phyloP scores from a whole-genome alignment of 2,113 vertebrate species.

The Geococcyx californianus region DNA sequence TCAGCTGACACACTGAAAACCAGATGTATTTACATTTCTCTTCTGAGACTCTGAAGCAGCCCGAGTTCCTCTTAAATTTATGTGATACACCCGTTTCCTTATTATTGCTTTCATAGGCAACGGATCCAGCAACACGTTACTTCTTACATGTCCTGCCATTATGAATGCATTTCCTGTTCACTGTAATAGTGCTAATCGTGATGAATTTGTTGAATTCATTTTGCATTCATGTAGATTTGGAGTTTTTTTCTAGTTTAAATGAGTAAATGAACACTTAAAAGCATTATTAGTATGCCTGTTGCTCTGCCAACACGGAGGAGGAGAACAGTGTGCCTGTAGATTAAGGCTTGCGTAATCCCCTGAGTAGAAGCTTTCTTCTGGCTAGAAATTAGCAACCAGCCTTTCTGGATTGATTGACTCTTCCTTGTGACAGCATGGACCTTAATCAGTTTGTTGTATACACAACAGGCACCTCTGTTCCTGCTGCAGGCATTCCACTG shows the following conservation, averaged over 20 bases:
- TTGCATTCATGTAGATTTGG: constrained; percentile 60
- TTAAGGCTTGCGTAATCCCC: neutral
- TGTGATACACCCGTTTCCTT: constrained; percentile 36
- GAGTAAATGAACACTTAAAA: constrained; percentile 62
- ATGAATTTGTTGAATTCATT: constrained; percentile 71
- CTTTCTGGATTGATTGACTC: constrained; percentile 17
- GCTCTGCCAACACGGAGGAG: constrained; percentile 11
- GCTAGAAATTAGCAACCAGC: constrained; percentile 48
- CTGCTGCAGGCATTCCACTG: neutral
- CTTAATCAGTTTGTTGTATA: constrained; percentile 42
- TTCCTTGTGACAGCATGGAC: constrained; percentile 33
- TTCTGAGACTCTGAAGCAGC: constrained; percentile 16
- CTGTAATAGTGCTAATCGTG: constrained; percentile 39
- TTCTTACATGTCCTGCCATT: constrained; percentile 64
- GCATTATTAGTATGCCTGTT: neutral
- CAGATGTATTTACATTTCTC: neutral
- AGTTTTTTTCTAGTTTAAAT: constrained; percentile 57
- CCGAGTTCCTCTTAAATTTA: constrained; percentile 36
- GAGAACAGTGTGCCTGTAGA: neutral
- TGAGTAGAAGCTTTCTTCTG: neutral
- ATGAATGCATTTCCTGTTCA: constrained; percentile 60
- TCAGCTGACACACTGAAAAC: neutral
- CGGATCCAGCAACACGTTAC: constrained; percentile 47
- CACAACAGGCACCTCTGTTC: constrained; percentile 11
- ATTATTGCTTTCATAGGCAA: constrained; percentile 55